Evolutionary conservation across 2,113 vertebrate genomes (phyloP), one percentile per base, ranked within the genome.

Genomic region (Callopanchax toddi): DNA sequence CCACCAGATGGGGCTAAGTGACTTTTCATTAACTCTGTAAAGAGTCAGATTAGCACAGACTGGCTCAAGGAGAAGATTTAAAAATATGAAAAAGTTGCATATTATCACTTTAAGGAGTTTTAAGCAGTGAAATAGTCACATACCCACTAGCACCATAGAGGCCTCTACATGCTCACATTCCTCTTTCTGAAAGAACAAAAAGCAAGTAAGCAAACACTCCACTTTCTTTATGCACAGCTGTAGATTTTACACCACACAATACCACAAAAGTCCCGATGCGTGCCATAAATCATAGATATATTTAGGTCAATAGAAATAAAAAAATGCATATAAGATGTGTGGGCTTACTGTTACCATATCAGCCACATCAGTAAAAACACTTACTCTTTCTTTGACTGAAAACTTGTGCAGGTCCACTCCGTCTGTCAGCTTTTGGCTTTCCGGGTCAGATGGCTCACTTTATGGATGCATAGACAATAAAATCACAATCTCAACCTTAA

Each of bases 91-190:
- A n/a, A n/a, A n/a, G n/a, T n/a, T n/a, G n/a, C n/a, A n/a, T n/a
- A 44, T n/a, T n/a, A n/a, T n/a, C 17, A 7, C 17, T n/a, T n/a
- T n/a, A n/a, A n/a, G n/a, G n/a, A 44, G 1, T 39, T 11, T 2
- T n/a, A 61, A 16, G 23, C 20, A 18, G 63, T 59, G 60, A 60
- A 17, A 53, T 16, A 74, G 63, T 64, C 36, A 17, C 2, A 92
- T 80, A 98, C 97, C 96, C 60, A 95, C 94, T 1, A 97, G 86
- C 43, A 96, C 93, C 89, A 97, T 78, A 0, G 93, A 93, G 21
- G 94, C 94, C 84, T 98, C 96, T 0, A 93, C 71, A 1, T 68
- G 80, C 23, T 92, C 88, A 5, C 91, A 87, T 25, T 92, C 85
- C 42, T 91, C 89, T 68, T 43, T 91, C 93, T 79, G 62, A 52